Evolutionary conservation across 2,113 vertebrate species (phyloP), one percentile per base, ranked within the genome.

Genomic region (Onychorhynchus coronatus): DNA sequence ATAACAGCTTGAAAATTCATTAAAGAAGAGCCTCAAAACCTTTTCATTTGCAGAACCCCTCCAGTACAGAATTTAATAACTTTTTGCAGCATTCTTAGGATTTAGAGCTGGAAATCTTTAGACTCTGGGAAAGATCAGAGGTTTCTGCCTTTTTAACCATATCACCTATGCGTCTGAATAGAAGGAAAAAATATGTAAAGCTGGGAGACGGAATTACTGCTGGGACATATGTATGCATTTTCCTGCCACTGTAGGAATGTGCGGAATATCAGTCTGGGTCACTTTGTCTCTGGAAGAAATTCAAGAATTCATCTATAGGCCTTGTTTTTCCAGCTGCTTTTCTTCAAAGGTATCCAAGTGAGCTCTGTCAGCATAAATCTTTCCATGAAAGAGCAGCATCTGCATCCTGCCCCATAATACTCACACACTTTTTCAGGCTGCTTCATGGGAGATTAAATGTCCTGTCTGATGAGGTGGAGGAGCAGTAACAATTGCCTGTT

Each of bases 321-420:
- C 72, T 88, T 95, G 74, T 88, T 95, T 90, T 88, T 80, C 75
- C 79, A 88, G 63, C 75, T 96, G 88, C 55, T 86, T 82, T 84
- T 85, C 88, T 90, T 90, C 79, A 89, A 56, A 92, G 52, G 28
- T 72, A 44, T 75, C 30, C 46, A 68, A 84, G 56, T 24, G 75
- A 91, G 50, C 21, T 88, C 42, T 77, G 28, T 18, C 70, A 82
- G 80, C 68, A 72, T 76, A 86, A 84, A 80, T 77, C 68, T 84
- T 84, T 25, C 42, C 33, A 11, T 53, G 63, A 76, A 77, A 82
- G 49, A 76, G 62, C 55, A 91, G 80, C 58, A 56, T 75, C 47
- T 92, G 53, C 77, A 72, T 70, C 66, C 53, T 44, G 66, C 11
- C 58, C 37, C 37, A 10, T 41, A 28, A 53, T 25, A 33, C 2